phyloP scores from a whole-genome alignment of 1,140 invertebrate genomes.

The Microplitis mediator region DNA sequence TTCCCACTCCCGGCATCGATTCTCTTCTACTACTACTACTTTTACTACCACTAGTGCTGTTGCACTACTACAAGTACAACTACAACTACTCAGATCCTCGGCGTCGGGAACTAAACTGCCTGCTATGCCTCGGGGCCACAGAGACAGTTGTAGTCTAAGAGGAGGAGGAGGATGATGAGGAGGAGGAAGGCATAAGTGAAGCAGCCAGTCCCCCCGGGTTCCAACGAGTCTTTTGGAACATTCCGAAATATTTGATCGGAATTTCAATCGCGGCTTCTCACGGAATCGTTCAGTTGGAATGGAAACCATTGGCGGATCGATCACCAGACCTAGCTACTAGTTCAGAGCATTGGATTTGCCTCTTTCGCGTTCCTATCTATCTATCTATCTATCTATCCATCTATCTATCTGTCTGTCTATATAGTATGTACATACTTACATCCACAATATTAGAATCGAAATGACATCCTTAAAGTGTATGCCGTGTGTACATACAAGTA shows the following conservation, averaged over 20 bases:
- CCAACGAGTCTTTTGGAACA: constrained; percentile 20
- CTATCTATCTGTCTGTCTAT: background rate
- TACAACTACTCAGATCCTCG: no score
- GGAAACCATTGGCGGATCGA: constrained; percentile 6
- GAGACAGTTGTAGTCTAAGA: background rate
- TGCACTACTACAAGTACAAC: no score
- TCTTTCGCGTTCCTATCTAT: background rate
- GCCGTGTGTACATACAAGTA: no score
- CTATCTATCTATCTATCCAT: background rate
- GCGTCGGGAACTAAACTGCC: no score
- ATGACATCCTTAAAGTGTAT: no score
- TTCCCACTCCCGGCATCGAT: constrained; percentile 10
- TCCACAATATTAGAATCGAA: no score
- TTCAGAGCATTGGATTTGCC: background rate
- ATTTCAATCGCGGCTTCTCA: constrained; percentile 21
- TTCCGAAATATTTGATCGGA: constrained; percentile 28
- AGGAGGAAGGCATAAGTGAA: background rate
- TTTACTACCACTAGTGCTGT: no score
- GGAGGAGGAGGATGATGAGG: background rate
- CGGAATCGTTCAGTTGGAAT: constrained; percentile 17
- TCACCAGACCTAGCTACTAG: constrained; percentile 1
- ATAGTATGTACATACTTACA: no score
- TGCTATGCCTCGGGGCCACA: no score
- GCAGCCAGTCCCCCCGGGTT: background rate
- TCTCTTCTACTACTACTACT: background rate